Evolutionary conservation across 2,113 vertebrate genomes (phyloP).

Genomic region (Pluvialis apricaria): DNA sequence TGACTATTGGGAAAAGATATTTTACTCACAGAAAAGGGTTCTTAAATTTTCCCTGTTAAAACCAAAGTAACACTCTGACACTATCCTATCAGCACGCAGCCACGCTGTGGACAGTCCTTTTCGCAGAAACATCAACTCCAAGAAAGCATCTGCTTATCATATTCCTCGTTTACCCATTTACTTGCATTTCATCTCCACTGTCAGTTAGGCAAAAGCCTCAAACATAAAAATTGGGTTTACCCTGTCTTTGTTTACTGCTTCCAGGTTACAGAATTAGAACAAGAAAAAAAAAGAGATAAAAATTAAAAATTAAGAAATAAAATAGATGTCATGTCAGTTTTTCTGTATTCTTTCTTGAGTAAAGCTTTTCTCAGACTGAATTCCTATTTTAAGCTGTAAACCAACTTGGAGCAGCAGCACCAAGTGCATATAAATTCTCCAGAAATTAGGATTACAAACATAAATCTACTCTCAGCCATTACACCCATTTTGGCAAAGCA

Average conservation of each 20-base stretch:
- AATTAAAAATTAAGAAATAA: neutral
- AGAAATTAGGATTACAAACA: neutral
- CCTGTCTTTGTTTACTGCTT: neutral
- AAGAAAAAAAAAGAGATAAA: neutral
- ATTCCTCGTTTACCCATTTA: conserved; percentile 11
- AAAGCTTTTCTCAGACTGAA: neutral
- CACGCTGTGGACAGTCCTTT: neutral
- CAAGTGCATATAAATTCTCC: neutral
- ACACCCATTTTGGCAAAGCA: neutral
- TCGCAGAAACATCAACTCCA: conserved; percentile 45
- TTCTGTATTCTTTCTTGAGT: neutral
- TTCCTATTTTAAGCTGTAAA: neutral
- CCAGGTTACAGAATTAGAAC: neutral
- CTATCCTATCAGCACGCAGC: neutral
- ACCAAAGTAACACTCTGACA: neutral
- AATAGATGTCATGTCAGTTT: neutral
- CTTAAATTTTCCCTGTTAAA: neutral
- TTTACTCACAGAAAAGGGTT: neutral
- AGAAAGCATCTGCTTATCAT: conserved; percentile 41
- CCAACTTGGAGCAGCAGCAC: neutral
- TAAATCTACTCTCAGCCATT: neutral
- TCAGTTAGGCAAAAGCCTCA: neutral
- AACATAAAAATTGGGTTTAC: neutral
- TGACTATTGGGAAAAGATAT: neutral
- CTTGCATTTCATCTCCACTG: neutral